A percentile compares a stretch with the other conserved stretches of the same genome.
Conservation (phyloP, 2,113 vertebrate genomes). For the Naja naja region DNA sequence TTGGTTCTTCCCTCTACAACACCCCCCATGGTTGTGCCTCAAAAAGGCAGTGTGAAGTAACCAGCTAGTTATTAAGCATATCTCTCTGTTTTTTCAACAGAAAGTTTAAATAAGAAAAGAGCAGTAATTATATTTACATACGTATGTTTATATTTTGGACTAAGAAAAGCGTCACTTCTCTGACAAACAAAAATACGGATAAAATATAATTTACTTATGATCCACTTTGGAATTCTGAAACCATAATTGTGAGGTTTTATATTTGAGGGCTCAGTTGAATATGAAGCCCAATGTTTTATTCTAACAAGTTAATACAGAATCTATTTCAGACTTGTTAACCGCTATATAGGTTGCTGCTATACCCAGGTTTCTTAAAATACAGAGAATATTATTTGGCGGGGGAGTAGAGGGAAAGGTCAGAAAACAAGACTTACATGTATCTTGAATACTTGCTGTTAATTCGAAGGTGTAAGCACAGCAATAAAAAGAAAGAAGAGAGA, state of each 20-base stretch:
- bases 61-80: neutral
- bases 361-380: accelerated
- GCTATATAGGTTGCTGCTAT: neutral
- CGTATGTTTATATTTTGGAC: neutral
- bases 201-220: neutral
- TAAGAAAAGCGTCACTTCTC: neutral
- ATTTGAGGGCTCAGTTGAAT: neutral
- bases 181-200: neutral
- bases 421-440: slow-evolving; percentile 84
- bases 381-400: neutral
- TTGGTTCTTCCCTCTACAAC: neutral
- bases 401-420: neutral
- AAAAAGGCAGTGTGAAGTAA: neutral
- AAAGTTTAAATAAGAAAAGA: neutral
- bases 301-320: accelerated
- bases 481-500: slow-evolving; percentile 43
- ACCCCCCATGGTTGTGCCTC: neutral
- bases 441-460: slow-evolving; percentile 96
- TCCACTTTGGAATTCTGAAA: neutral
- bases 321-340: accelerated
- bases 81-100: neutral
- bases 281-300: neutral
- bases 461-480: slow-evolving; percentile 68
- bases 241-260: neutral
- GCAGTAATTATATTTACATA: neutral